Conservation (phyloP, 1,140 invertebrate species). For the Drosophila persimilis region DNA sequence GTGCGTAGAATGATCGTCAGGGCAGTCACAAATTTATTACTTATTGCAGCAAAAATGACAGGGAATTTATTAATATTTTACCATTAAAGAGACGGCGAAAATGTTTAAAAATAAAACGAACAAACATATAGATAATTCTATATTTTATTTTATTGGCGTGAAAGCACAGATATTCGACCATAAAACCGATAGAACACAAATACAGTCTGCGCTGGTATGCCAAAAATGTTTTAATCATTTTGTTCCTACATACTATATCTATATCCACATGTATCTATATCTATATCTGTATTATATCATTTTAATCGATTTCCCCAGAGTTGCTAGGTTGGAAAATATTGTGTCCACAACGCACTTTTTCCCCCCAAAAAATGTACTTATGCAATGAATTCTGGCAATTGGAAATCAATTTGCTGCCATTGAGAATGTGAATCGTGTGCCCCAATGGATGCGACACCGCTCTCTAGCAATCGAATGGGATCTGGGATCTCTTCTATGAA, state of each 20-base stretch:
- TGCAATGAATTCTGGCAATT: constrained; percentile 58
- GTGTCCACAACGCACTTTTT: constrained; percentile 15
- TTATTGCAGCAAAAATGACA: constrained; percentile 69
- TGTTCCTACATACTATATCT: constrained; percentile 1
- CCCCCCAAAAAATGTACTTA: constrained; percentile 25
- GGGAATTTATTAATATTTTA: constrained; percentile 75
- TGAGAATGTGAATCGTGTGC: constrained; percentile 16
- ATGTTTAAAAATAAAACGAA: constrained; percentile 68
- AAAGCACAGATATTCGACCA: constrained; percentile 43
- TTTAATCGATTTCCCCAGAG: constrained; percentile 46
- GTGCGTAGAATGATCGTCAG: constrained; percentile 27
- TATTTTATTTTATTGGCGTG: constrained; percentile 57
- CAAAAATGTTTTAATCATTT: constrained; percentile 71
- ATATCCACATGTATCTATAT: neutral
- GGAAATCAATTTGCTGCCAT: constrained; percentile 45
- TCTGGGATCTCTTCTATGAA: constrained; percentile 30
- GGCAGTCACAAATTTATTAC: constrained; percentile 72
- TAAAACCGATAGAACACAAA: constrained; percentile 50
- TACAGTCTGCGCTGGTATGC: constrained; percentile 57
- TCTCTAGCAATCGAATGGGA: constrained; percentile 53
- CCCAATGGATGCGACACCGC: constrained; percentile 13
- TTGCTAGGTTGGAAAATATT: constrained; percentile 28
- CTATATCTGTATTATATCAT: constrained; percentile 46
- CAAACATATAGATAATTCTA: constrained; percentile 50
- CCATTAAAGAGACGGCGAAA: constrained; percentile 56